Evolutionary conservation across 2,113 vertebrate genomes (phyloP), one percentile per base, ranked within the genome.

Genomic region (Mus pahari): DNA sequence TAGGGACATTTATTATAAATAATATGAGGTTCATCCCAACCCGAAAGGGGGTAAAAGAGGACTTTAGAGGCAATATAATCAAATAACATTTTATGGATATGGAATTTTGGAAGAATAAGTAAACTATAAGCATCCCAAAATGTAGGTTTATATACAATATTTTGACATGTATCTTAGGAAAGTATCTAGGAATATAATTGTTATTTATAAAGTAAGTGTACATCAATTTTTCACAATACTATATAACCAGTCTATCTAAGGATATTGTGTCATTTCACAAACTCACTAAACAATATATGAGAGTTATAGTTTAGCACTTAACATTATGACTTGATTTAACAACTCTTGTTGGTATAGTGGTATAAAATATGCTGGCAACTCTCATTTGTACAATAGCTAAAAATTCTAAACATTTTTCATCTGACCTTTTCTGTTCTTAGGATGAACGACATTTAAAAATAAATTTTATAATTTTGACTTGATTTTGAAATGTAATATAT

Each of bases 81-180:
- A 71, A 71, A 71, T n/a, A 17, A 71, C 17, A 71, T 71, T n/a
- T 33, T n/a, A n/a, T 16, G n/a, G 31, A 14, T 71, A 71, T n/a
- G 14, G 33, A 71, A 71, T 17, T 42, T 20, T 39, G 74, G 48
- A 75, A 58, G 17, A 81, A 81, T 22, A 82, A 22, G 24, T 60
- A 82, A 82, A 60, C 16, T 5, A 4, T 53, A n/a, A 82, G 22
- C 53, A 82, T 6, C 22, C 39, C 10, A 60, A 60, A n/a, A 60
- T 62, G 10, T 58, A 22, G 11, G 19, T 75, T 94, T 3, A 92
- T 70, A 9, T 75, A 92, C 7, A 36, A 55, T 77, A 92, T 78
- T 42, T 90, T 92, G 81, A 53, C 42, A 87, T 75, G 64, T 87
- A 77, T 86, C n/a, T 90, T 86, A 13, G 36, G 28, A 45, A 97